Percentiles rank a stretch among this genome's conserved stretches.
These are phyloP conservation scores for Aricia artaxerxes DNA, from an alignment of 2,888 invertebrate genomes.

Conservation along the genomic window DNA sequence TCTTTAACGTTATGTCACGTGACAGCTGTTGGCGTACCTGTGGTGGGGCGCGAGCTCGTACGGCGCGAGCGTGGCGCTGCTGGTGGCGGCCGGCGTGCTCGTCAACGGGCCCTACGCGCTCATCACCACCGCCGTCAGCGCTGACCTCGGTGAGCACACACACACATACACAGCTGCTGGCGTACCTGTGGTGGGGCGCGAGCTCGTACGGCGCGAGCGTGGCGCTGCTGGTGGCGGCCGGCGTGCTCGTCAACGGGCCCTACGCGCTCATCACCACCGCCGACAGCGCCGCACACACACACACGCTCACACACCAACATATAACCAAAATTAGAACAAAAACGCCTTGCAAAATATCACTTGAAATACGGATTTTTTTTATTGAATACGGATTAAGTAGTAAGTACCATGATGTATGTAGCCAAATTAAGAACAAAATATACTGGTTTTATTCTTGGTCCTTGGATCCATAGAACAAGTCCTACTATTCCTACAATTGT, in stretches of 20 bases:
- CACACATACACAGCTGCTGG: constrained; percentile 77
- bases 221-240: constrained; percentile 85
- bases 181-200: constrained; percentile 88
- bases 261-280: constrained; percentile 98
- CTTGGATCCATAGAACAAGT: too few species aligned
- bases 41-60: constrained; percentile 83
- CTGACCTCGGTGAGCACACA: constrained; percentile 85
- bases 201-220: constrained; percentile 82
- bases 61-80: constrained; percentile 82
- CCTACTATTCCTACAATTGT: too few species aligned
- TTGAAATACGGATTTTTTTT: too few species aligned
- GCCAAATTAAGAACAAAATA: too few species aligned
- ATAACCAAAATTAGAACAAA: too few species aligned
- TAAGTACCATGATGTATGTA: too few species aligned
- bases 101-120: constrained; percentile 98
- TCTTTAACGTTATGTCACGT: background rate
- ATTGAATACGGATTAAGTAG: too few species aligned
- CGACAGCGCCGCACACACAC: constrained; percentile 84
- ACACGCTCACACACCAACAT: too few species aligned
- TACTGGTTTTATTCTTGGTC: too few species aligned
- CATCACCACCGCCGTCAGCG: constrained; percentile 97
- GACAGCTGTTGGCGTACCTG: constrained; percentile 90
- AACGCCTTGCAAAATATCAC: too few species aligned
- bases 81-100: constrained; percentile 88
- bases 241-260: constrained; percentile 95